phyloP scores from a whole-genome alignment of 2,113 vertebrate genomes.

The Aleadryas rufinucha region DNA sequence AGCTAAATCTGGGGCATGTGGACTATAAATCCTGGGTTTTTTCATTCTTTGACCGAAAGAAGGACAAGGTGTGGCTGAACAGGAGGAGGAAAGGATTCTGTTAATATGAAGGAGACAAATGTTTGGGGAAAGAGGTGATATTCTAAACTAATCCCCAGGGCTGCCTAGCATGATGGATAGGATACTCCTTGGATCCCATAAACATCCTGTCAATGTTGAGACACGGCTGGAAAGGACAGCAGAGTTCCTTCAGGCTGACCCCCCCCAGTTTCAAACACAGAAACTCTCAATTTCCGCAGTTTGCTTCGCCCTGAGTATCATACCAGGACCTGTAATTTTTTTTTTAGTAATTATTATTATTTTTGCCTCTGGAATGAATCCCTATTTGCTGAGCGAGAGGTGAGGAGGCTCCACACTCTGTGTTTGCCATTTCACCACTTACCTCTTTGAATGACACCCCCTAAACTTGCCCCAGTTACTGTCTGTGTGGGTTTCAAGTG shows the following conservation, averaged over 20 bases:
- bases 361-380: neutral
- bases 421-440: neutral
- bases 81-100: conserved; percentile 55
- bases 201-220: conserved; percentile 53
- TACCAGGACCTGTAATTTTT: neutral
- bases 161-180: neutral
- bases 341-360: neutral
- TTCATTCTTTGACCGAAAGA: neutral
- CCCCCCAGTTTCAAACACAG: neutral
- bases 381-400: neutral
- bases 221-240: neutral
- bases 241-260: neutral
- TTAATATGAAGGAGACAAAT: conserved; percentile 40
- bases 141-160: conserved; percentile 33
- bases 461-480: neutral
- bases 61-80: conserved; percentile 43
- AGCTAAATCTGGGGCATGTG: neutral
- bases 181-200: conserved; percentile 15
- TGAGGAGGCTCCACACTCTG: neutral
- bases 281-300: neutral
- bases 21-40: neutral
- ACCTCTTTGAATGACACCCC: neutral
- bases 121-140: conserved; percentile 50
- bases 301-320: neutral
- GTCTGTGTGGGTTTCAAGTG: neutral